Evolutionary conservation across 2,888 invertebrate species (phyloP).

Genomic region (Drosophila cyrtoloma): DNA sequence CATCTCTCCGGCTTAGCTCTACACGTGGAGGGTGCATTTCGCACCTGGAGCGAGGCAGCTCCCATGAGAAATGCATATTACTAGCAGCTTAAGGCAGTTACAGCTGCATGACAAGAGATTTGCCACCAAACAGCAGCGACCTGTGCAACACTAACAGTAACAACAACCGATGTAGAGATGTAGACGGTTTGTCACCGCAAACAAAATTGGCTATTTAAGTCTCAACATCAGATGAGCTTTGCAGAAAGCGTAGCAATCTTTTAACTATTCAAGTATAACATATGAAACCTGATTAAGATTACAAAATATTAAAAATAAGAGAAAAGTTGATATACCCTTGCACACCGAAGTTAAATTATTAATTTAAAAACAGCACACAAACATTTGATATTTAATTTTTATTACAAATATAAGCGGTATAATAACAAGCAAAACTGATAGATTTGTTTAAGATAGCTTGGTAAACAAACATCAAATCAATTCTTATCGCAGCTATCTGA

Average conservation of each 20-base stretch:
- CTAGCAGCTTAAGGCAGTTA: constrained; percentile 19
- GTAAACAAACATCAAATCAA: not conserved
- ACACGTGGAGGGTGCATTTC: constrained; percentile 15
- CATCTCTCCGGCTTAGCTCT: constrained; percentile 7
- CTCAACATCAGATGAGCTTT: not conserved
- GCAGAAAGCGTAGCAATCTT: not conserved
- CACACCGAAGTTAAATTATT: not conserved
- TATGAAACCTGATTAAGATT: not conserved
- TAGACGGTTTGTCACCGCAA: not conserved
- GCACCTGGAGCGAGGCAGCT: constrained; percentile 9
- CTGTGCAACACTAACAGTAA: not conserved
- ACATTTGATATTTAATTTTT: not conserved
- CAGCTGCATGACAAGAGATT: constrained; percentile 51
- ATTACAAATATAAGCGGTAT: not conserved
- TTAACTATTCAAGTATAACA: not conserved
- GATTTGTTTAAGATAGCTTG: not conserved
- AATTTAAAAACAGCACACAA: not conserved
- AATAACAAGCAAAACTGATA: not conserved
- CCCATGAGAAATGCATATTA: constrained; percentile 21
- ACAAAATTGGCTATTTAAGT: not conserved
- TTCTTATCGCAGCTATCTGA: not conserved
- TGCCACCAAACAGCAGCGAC: constrained; percentile 50
- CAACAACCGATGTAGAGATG: constrained; percentile 11
- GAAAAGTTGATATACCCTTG: not conserved
- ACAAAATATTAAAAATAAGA: not conserved